A percentile compares a stretch with the other conserved stretches of the same genome.
phyloP scores from a whole-genome alignment of 2,888 invertebrate genomes.

The Linyphia triangularis region DNA sequence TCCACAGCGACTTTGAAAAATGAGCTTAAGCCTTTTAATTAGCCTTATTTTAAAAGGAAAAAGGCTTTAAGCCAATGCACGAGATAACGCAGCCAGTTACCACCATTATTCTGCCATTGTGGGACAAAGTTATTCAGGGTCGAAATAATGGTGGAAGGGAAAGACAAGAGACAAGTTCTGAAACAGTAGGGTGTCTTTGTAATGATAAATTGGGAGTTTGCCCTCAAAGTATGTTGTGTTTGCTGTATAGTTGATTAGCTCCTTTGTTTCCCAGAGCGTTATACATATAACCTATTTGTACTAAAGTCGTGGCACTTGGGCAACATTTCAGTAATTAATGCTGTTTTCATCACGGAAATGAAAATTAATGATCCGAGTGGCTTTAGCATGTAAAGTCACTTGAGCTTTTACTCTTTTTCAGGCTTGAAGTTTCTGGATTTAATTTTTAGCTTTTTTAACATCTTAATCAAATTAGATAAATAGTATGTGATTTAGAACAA shows the following conservation, averaged over 20 bases:
- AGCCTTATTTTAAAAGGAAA: constrained; percentile 55
- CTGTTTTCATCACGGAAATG: constrained; percentile 47
- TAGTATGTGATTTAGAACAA: no score
- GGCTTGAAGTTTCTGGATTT: no score
- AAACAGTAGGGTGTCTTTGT: constrained; percentile 47
- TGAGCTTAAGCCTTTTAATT: constrained; percentile 56
- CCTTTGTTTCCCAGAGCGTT: constrained; percentile 33
- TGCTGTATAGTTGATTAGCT: constrained; percentile 54
- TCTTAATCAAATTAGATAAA: no score
- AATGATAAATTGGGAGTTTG: constrained; percentile 49
- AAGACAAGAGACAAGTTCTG: background rate
- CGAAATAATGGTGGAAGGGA: background rate
- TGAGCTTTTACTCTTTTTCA: constrained; percentile 17
- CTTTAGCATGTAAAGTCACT: constrained; percentile 37
- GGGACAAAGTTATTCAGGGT: constrained; percentile 8
- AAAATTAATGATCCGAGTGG: constrained; percentile 31
- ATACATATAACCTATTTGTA: constrained; percentile 37
- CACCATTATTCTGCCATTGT: constrained; percentile 42
- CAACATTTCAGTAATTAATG: constrained; percentile 26
- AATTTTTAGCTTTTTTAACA: no score
- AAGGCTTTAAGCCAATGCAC: constrained; percentile 38
- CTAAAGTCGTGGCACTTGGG: background rate
- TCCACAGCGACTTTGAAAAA: constrained; percentile 48
- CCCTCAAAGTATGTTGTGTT: constrained; percentile 46
- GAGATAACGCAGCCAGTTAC: constrained; percentile 53